phyloP scores from a whole-genome alignment of 2,797 vertebrate species.

The Phataginus tetradactyla region DNA sequence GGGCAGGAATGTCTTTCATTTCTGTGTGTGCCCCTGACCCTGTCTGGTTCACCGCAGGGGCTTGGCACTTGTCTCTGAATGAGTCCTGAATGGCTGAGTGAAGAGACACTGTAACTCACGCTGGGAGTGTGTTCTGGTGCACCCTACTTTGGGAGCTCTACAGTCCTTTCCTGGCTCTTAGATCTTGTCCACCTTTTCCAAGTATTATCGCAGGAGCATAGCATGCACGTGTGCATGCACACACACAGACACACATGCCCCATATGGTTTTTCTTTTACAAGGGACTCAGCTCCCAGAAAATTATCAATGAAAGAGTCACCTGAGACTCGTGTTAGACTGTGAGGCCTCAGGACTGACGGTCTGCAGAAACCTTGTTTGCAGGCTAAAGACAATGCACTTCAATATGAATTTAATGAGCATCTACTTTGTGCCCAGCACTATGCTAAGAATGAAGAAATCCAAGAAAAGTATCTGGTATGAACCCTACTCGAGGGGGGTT shows the following conservation, averaged over 20 bases:
- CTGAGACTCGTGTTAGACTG: not conserved
- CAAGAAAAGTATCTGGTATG: not conserved
- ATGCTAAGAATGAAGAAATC: not conserved
- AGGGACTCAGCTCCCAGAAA: conserved; percentile 7
- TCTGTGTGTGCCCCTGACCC: not conserved
- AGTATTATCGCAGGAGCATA: not conserved
- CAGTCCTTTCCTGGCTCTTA: not conserved
- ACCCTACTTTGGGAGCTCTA: not conserved
- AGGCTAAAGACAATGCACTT: not conserved
- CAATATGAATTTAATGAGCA: not conserved
- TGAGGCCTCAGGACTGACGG: not conserved
- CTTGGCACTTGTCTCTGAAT: not conserved
- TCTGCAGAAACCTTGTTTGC: not conserved
- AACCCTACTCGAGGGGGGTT: not conserved
- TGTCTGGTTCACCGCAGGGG: not conserved
- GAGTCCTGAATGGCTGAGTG: not conserved
- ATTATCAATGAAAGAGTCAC: not conserved
- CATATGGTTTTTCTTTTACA: not conserved
- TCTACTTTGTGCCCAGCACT: not conserved
- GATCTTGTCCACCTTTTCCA: not conserved
- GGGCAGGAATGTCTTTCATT: not conserved
- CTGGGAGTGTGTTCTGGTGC: not conserved
- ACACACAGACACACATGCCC: not conserved
- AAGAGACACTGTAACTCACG: not conserved
- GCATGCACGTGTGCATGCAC: not conserved